phyloP scores from a whole-genome alignment of 2,113 vertebrate genomes.

The Brachyistius frenatus region DNA sequence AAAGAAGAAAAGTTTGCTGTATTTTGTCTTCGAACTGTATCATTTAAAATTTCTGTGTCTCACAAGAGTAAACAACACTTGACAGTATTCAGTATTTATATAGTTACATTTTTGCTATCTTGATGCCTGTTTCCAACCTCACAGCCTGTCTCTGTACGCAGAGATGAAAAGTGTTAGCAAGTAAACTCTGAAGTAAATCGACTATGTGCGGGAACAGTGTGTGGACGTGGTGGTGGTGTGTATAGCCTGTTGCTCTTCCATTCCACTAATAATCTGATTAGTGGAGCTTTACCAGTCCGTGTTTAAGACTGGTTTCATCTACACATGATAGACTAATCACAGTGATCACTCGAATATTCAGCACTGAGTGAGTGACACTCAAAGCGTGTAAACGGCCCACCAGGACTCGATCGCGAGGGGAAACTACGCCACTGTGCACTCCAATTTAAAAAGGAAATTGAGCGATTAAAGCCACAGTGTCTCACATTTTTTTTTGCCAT shows the following conservation, averaged over 20 bases:
- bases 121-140: constrained; percentile 18
- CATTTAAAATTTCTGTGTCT: constrained; percentile 1
- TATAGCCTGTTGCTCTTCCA: constrained; percentile 45
- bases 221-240: constrained; percentile 25
- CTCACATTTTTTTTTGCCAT: neutral
- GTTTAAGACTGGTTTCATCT: constrained; percentile 75
- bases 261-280: constrained; percentile 80
- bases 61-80: constrained; percentile 22
- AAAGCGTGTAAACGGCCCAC: constrained; percentile 43
- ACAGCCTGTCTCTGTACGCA: constrained; percentile 1
- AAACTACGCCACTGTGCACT: neutral
- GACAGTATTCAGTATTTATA: constrained; percentile 5
- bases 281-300: constrained; percentile 75
- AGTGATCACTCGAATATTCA: constrained; percentile 61
- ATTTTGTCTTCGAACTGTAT: neutral
- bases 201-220: constrained; percentile 15
- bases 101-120: constrained; percentile 3
- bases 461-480: neutral
- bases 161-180: constrained; percentile 37
- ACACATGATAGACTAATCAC: constrained; percentile 70
- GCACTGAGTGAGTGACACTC: constrained; percentile 49
- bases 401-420: constrained; percentile 4
- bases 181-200: constrained; percentile 25
- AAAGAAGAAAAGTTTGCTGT: neutral
- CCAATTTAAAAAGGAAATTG: neutral